These are phyloP conservation scores for Paracanthobrama guichenoti DNA, from an alignment of 2,113 vertebrate genomes.

Conservation along the genomic window DNA sequence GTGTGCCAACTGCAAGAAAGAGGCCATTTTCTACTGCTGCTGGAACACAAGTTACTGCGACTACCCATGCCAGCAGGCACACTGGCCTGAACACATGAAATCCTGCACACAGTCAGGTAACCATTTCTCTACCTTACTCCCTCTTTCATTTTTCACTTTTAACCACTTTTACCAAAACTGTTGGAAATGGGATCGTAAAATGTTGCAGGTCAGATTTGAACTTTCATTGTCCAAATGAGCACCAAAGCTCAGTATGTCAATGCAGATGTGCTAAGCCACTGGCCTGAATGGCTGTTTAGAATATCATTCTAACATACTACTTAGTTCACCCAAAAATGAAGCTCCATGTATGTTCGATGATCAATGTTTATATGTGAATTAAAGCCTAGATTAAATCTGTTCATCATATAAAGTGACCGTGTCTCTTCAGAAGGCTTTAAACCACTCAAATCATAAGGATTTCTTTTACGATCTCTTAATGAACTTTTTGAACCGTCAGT, in stretches of 20 bases:
- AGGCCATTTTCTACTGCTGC: constrained; percentile 98
- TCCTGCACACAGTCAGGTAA: constrained; percentile 97
- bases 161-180: neutral
- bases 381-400: too few species aligned
- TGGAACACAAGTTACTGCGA: constrained; percentile 99
- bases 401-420: too few species aligned
- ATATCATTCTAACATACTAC: neutral
- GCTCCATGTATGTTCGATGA: too few species aligned
- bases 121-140: neutral
- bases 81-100: constrained; percentile 99
- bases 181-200: neutral
- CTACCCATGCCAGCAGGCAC: constrained; percentile 96
- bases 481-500: too few species aligned
- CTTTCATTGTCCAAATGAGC: neutral
- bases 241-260: neutral
- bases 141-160: neutral
- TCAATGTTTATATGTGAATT: too few species aligned
- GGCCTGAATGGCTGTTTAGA: neutral
- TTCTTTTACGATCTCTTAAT: too few species aligned
- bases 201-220: neutral
- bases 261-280: neutral
- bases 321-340: neutral
- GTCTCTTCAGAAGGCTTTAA: too few species aligned
- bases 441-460: too few species aligned
- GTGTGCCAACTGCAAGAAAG: constrained; percentile 97